Evolutionary conservation across 2,113 vertebrate genomes (phyloP).

Genomic region (Sceloporus undulatus): DNA sequence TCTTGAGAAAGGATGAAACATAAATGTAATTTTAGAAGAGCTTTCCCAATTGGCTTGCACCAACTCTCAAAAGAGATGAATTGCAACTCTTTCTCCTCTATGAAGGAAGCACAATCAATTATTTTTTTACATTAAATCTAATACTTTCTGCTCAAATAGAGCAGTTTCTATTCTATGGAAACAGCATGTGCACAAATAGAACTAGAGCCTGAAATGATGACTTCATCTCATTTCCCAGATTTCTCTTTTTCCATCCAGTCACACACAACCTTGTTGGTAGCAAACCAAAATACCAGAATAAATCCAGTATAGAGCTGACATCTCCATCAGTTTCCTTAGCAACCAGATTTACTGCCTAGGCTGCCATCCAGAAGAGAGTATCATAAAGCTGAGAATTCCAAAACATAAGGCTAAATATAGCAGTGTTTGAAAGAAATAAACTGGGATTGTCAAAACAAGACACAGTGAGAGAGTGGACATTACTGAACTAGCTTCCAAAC

Average conservation of each 20-base stretch:
- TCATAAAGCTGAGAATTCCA: conserved; percentile 29
- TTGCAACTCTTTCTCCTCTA: no score
- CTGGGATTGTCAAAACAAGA: conserved; percentile 21
- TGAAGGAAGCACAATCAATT: not conserved
- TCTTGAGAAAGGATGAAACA: not conserved
- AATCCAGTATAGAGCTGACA: not conserved
- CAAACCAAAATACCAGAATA: conserved; percentile 33
- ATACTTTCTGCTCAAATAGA: not conserved
- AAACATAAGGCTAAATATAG: conserved; percentile 38
- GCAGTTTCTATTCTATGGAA: not conserved
- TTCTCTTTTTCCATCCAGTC: not conserved
- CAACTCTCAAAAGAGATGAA: not conserved
- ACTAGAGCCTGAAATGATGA: not conserved
- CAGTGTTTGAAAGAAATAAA: conserved; percentile 20
- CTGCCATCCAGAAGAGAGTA: conserved; percentile 10
- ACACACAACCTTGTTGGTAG: not conserved
- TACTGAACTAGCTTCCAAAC: not conserved
- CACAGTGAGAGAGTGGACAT: not conserved
- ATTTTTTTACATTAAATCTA: not conserved
- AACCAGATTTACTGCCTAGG: conserved; percentile 42
- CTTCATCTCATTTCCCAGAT: conserved; percentile 1
- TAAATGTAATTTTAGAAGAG: not conserved
- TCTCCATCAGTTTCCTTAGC: conserved; percentile 37
- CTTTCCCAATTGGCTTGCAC: not conserved
- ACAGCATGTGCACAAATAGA: no score